Evolutionary conservation across 2,113 vertebrate species (phyloP).

Genomic region (Forbesichthys papilliferus): DNA sequence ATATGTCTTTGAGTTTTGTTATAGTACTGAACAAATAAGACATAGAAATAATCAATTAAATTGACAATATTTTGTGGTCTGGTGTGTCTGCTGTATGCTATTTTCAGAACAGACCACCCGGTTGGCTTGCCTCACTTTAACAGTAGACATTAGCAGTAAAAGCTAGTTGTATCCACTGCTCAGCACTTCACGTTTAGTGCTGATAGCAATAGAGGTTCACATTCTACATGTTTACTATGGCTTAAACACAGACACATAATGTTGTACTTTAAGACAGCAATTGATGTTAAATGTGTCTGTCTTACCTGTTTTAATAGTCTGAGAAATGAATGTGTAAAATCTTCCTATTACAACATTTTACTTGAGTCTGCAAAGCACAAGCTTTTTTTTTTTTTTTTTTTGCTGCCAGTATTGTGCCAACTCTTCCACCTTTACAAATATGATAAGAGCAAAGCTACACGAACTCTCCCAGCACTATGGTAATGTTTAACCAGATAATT

Average conservation of each 20-base stretch:
- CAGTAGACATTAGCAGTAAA: too few relatives aligned
- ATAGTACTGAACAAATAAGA: too few relatives aligned
- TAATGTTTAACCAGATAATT: slow-evolving; percentile 84
- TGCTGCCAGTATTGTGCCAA: slow-evolving; percentile 66
- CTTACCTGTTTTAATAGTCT: not conserved
- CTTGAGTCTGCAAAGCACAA: not conserved
- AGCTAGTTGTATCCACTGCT: too few relatives aligned
- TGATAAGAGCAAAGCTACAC: slow-evolving; percentile 75
- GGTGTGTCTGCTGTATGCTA: too few relatives aligned
- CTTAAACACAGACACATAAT: not conserved
- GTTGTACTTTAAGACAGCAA: not conserved
- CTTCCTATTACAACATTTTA: not conserved
- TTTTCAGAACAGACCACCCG: too few relatives aligned
- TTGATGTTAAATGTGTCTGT: not conserved
- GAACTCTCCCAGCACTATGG: slow-evolving; percentile 64
- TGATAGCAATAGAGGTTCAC: not conserved
- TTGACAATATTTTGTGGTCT: too few relatives aligned
- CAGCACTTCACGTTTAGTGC: not conserved
- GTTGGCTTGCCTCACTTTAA: too few relatives aligned
- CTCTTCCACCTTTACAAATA: slow-evolving; percentile 79
- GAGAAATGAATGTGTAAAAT: not conserved
- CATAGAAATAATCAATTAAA: too few relatives aligned
- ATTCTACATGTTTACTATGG: not conserved
- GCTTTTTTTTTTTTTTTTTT: slow-evolving; percentile 11
- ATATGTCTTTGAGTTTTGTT: not conserved